phyloP scores from a whole-genome alignment of 2,888 invertebrate species.

The Cerceris rybyensis region DNA sequence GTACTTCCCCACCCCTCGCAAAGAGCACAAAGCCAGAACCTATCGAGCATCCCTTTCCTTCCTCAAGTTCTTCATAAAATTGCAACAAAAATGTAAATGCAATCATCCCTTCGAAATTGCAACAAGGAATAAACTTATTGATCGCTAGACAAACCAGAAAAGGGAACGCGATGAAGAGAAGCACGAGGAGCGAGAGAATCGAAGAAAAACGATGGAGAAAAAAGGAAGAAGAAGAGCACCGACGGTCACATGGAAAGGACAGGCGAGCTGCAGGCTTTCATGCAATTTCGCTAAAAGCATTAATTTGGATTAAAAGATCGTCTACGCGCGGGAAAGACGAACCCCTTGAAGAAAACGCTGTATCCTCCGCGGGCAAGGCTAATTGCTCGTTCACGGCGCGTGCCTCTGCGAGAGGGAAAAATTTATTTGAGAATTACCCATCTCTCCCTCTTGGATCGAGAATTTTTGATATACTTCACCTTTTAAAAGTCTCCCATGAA shows the following conservation, averaged over 20 bases:
- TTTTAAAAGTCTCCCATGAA: not conserved
- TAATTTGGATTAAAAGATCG: slow-evolving; percentile 79
- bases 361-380: slow-evolving; percentile 55
- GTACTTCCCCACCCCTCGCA: too few species aligned
- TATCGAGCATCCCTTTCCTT: too few species aligned
- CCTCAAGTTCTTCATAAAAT: not conserved
- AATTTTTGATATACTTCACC: not conserved
- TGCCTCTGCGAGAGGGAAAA: slow-evolving; percentile 42
- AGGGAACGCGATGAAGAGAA: slow-evolving; percentile 18
- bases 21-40: too few species aligned
- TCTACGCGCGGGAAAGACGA: slow-evolving; percentile 67
- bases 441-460: slow-evolving; percentile 1
- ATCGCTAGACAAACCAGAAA: slow-evolving; percentile 44
- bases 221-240: slow-evolving; percentile 24
- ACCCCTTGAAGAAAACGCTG: slow-evolving; percentile 52
- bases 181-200: slow-evolving; percentile 3
- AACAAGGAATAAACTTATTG: slow-evolving; percentile 48
- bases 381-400: slow-evolving; percentile 69
- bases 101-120: slow-evolving; percentile 16
- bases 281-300: slow-evolving; percentile 79
- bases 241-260: slow-evolving; percentile 61
- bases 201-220: slow-evolving; percentile 20
- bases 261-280: slow-evolving; percentile 71
- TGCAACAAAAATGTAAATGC: slow-evolving; percentile 9
- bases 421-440: slow-evolving; percentile 45